A percentile compares a stretch with the other conserved stretches of the same genome.
Conservation (phyloP, 2,888 invertebrate genomes). For the Kuschelorhynchus macadamiae region DNA sequence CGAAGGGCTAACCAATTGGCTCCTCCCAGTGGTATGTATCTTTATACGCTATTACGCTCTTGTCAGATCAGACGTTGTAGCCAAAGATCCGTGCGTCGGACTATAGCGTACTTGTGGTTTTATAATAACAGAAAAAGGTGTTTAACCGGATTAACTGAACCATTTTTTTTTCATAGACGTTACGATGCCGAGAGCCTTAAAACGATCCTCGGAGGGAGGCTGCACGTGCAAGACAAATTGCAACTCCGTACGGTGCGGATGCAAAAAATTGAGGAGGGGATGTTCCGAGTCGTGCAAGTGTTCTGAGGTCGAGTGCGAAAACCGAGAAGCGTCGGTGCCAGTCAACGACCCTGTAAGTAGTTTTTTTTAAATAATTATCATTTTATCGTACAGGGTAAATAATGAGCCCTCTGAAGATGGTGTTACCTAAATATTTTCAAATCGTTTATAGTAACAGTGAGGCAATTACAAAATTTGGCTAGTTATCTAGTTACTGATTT, state of each 20-base stretch:
- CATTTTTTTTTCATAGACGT: neutral
- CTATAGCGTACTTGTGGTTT: too few species aligned
- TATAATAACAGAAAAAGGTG: too few species aligned
- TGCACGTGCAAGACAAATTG: slow-evolving; percentile 77
- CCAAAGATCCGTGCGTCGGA: too few species aligned
- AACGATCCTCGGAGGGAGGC: slow-evolving; percentile 74
- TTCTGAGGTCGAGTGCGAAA: slow-evolving; percentile 67
- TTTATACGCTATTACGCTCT: too few species aligned
- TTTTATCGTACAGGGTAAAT: too few species aligned
- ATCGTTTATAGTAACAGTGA: too few species aligned
- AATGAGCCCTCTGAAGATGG: too few species aligned
- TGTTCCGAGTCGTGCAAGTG: slow-evolving; percentile 74
- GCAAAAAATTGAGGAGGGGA: slow-evolving; percentile 70
- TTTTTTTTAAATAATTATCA: neutral
- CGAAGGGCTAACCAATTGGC: slow-evolving; percentile 28
- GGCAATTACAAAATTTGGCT: too few species aligned
- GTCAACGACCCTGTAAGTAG: slow-evolving; percentile 20
- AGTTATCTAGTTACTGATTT: too few species aligned
- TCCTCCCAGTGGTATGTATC: slow-evolving; percentile 12
- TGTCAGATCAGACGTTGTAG: too few species aligned
- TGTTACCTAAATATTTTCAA: too few species aligned
- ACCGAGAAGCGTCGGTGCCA: slow-evolving; percentile 52
- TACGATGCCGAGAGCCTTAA: slow-evolving; percentile 55
- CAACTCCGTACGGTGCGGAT: slow-evolving; percentile 73
- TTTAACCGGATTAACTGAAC: too few species aligned